Percentiles rank a stretch among this genome's conserved stretches.
Evolutionary conservation across 2,888 invertebrate genomes (phyloP).

Genomic region (Timema podura): DNA sequence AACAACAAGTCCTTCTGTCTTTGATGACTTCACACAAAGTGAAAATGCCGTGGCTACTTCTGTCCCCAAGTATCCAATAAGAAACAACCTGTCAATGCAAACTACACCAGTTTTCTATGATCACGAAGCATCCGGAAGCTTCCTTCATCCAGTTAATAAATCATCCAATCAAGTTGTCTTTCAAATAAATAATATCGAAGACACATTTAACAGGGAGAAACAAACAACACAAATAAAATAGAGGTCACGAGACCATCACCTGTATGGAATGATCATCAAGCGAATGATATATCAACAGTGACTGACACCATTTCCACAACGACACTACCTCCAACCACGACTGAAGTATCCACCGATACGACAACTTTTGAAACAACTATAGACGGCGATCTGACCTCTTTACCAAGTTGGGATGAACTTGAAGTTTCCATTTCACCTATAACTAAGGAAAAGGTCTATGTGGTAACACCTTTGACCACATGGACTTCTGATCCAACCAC

Average conservation of each 20-base stretch:
- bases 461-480: constrained; percentile 67
- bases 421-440: constrained; percentile 69
- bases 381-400: constrained; percentile 41
- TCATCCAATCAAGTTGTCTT: background rate
- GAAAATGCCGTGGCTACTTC: constrained; percentile 20
- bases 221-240: constrained; percentile 25
- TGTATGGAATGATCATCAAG: background rate
- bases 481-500: constrained; percentile 32
- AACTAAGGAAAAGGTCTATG: constrained; percentile 75
- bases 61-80: constrained; percentile 6
- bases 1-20: constrained; percentile 51
- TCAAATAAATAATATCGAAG: no score
- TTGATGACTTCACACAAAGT: constrained; percentile 23
- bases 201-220: background rate
- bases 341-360: constrained; percentile 36
- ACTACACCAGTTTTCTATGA: constrained; percentile 42
- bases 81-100: background rate
- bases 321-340: constrained; percentile 27
- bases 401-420: constrained; percentile 61
- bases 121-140: constrained; percentile 50
- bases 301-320: constrained; percentile 9
- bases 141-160: constrained; percentile 42
- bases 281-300: background rate
- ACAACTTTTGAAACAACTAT: constrained; percentile 12
- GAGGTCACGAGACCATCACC: background rate